Evolutionary conservation across 2,888 invertebrate genomes (phyloP), one percentile per base, ranked within the genome.

Genomic region (Ichneumoninae sp.): DNA sequence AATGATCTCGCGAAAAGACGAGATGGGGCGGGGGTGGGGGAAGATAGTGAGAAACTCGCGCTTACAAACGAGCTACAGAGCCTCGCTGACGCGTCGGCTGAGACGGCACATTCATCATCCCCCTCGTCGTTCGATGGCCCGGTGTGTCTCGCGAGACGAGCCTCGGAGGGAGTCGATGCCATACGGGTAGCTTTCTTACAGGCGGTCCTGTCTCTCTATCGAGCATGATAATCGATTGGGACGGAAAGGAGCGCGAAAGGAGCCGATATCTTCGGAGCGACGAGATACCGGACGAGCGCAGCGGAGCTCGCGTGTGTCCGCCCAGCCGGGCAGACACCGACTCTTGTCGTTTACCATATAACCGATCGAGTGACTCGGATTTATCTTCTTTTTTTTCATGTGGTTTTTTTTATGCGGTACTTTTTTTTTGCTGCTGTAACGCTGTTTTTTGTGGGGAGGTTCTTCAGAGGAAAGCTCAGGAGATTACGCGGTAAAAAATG

Each of bases 1-100:
- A n/a, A 99, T 97, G 92, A 26, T 44, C 16, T 87, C 83, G 87
- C 83, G 83, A 86, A 87, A 87, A 76, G 70, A 47, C 68, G 78
- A 47, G 77, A 83, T 76, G 69, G 83, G 83, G 79, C 26, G 80
- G 74, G 76, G 65, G 60, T 69, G 71, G 44, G 60, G 80, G 63
- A 54, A 63, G 65, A 71, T 63, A 70, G 74, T 75, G 87, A 85
- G 85, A 87, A 87, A 81, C 85, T 89, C 89, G 88, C 89, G 90
- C 90, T 91, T 91, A 92, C 92, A 92, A 91, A 92, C 91, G 91
- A 90, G 91, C 89, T 91, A 92, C 91, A 92, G 91, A 91, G 90
- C 90, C 89, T 89, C 89, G 91, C 91, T 91, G 92, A 92, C 92
- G 91, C 90, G 88, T 89, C 87, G 88, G 88, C 90, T 90, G 89